Evolutionary conservation across 1,140 invertebrate genomes (phyloP).

Genomic region (Drosophila trapezifrons): DNA sequence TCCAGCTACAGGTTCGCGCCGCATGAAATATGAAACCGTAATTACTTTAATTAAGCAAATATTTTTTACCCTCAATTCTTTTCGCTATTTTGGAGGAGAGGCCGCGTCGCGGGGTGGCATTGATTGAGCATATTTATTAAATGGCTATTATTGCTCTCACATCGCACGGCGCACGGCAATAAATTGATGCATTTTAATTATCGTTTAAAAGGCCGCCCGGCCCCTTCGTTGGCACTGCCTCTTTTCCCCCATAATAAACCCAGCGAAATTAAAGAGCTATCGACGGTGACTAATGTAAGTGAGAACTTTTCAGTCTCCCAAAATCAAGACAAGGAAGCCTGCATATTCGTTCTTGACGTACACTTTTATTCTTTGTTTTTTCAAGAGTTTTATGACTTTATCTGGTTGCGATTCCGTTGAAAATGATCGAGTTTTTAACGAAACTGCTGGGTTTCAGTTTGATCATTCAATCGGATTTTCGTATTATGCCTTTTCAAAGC

Average conservation of each 20-base stretch:
- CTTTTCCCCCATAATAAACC: not conserved
- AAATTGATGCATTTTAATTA: conserved; percentile 80
- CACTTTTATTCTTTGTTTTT: no score
- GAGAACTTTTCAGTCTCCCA: no score
- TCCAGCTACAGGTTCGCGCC: conserved; percentile 42
- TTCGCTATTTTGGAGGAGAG: conserved; percentile 19
- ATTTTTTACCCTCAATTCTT: conserved; percentile 67
- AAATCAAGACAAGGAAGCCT: no score
- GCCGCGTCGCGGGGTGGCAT: conserved; percentile 43
- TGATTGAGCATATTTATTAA: conserved; percentile 81
- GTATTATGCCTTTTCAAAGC: not conserved
- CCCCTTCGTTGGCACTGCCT: not conserved
- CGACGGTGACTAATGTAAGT: not conserved
- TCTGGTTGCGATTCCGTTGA: no score
- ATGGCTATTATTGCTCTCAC: conserved; percentile 68
- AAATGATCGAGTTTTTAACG: no score
- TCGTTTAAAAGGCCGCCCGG: conserved; percentile 55
- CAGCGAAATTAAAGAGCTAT: conserved; percentile 13
- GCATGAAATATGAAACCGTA: conserved; percentile 79
- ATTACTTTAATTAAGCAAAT: conserved; percentile 83
- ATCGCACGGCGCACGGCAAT: conserved; percentile 44
- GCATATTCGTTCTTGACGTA: no score
- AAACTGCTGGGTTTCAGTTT: not conserved
- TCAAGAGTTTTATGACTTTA: no score
- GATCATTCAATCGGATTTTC: no score